Evolutionary conservation across 2,797 vertebrate genomes (phyloP).

Genomic region (Tragelaphus eurycerus): DNA sequence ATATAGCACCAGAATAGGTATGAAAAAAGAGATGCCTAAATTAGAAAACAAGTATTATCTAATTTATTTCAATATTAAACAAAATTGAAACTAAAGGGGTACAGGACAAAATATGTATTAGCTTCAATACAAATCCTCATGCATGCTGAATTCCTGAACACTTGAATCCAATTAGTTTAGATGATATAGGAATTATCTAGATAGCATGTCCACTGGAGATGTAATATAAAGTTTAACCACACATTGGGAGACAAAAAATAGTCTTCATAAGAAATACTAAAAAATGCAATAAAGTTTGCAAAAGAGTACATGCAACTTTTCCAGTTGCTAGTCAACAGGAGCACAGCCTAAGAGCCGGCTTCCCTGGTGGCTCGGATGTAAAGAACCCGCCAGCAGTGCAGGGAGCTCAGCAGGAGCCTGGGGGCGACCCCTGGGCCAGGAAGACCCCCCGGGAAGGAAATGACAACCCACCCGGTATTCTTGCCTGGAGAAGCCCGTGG

Average conservation of each 20-base stretch:
- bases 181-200: background rate
- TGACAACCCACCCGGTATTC: fast-evolving
- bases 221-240: background rate
- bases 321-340: constrained; percentile 42
- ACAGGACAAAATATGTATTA: background rate
- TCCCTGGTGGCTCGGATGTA: background rate
- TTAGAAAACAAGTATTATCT: background rate
- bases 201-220: background rate
- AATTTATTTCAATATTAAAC: constrained; percentile 9
- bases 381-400: background rate
- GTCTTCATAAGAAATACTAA: background rate
- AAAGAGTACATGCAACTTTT: background rate
- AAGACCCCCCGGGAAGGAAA: background rate
- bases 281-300: background rate
- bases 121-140: background rate
- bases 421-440: background rate
- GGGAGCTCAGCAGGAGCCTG: background rate
- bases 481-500: background rate
- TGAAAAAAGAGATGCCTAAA: background rate
- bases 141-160: background rate
- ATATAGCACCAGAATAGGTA: background rate
- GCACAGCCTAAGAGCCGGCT: background rate
- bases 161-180: background rate
- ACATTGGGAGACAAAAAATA: background rate
- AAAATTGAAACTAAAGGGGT: background rate